A percentile compares a stretch with the other conserved stretches of the same genome.
phyloP scores from a whole-genome alignment of 1,140 invertebrate species.

The Bombus waltoni region DNA sequence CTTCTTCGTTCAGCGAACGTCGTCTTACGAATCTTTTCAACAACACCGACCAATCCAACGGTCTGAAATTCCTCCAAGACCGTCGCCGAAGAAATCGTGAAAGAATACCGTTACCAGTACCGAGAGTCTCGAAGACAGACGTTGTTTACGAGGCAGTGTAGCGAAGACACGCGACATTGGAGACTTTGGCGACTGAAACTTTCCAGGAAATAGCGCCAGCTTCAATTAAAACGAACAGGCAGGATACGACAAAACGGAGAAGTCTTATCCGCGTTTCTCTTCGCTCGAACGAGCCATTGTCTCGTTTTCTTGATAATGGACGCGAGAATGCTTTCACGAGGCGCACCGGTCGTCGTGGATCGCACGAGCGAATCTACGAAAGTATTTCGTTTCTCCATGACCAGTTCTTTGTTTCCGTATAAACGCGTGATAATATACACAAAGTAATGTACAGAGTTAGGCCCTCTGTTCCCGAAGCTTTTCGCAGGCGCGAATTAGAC shows the following conservation, averaged over 20 bases:
- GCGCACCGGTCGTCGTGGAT: not conserved
- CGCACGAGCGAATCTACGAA: not conserved
- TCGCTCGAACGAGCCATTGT: not conserved
- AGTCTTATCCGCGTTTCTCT: not conserved
- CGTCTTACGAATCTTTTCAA: constrained; percentile 2
- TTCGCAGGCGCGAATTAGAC: too few relatives aligned
- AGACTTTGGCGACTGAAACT: not conserved
- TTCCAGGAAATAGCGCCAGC: not conserved
- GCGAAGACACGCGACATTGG: not conserved
- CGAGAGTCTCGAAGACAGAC: not conserved
- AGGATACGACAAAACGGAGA: not conserved
- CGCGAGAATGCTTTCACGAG: not conserved
- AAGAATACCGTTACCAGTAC: not conserved
- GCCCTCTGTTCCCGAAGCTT: too few relatives aligned
- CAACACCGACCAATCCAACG: not conserved
- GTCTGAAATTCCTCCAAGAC: not conserved
- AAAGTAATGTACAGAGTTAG: too few relatives aligned
- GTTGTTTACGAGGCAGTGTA: constrained; percentile 15
- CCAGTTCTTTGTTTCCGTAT: too few relatives aligned
- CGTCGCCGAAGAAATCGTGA: not conserved
- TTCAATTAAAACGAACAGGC: constrained; percentile 3
- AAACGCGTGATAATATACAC: too few relatives aligned
- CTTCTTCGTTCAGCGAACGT: too few relatives aligned
- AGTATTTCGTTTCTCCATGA: too few relatives aligned
- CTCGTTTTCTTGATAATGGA: not conserved